These are phyloP conservation scores for Artibeus lituratus DNA, from an alignment of 2,797 vertebrate genomes.

Conservation along the genomic window DNA sequence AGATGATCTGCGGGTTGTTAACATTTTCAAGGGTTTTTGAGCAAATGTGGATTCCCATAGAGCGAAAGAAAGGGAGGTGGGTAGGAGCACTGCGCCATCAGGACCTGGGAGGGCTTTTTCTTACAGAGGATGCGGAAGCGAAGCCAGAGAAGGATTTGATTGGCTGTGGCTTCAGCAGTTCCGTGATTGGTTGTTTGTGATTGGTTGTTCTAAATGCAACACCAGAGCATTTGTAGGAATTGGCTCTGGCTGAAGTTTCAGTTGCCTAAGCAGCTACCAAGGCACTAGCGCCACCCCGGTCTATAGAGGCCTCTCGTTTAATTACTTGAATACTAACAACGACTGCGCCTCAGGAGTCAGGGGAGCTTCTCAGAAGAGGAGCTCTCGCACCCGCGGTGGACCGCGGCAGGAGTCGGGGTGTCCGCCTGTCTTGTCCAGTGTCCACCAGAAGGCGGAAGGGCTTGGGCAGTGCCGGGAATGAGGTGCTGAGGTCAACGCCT, in stretches of 20 bases:
- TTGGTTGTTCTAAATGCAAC: neutral
- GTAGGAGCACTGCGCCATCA: neutral
- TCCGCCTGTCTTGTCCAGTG: rapidly evolving
- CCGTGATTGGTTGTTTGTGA: neutral
- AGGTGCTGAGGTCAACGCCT: neutral
- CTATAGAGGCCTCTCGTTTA: neutral
- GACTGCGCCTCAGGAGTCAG: neutral
- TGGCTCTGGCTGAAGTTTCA: neutral
- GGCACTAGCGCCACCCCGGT: neutral
- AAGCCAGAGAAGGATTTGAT: neutral
- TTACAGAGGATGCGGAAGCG: neutral
- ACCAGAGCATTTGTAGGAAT: neutral
- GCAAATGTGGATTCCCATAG: neutral
- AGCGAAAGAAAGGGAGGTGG: neutral
- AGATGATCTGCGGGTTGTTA: neutral
- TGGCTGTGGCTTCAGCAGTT: neutral
- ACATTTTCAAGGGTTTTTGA: neutral
- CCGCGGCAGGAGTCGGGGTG: neutral
- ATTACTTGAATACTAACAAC: neutral
- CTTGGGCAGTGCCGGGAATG: neutral
- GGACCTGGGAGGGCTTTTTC: neutral
- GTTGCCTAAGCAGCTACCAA: neutral
- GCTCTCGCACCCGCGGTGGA: neutral
- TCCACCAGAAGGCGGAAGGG: no score
- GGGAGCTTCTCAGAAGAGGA: neutral